Percentiles rank a stretch among this genome's conserved stretches.
phyloP scores from a whole-genome alignment of 2,113 vertebrate species.

The Istiophorus platypterus region DNA sequence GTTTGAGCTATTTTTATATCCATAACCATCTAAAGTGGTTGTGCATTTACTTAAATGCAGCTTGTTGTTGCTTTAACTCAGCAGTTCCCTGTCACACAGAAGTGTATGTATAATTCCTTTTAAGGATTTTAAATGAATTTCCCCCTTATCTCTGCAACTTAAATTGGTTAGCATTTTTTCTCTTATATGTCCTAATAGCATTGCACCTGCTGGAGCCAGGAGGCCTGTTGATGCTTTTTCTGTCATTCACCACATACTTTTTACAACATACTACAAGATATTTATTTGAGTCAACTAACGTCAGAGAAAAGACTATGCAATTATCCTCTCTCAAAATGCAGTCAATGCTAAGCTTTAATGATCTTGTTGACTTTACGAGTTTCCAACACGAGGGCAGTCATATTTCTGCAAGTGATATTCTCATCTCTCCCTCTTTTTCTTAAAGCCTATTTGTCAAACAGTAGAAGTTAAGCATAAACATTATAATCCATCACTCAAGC shows the following conservation, averaged over 20 bases:
- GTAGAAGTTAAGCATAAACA: constrained; percentile 44
- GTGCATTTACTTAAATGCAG: not conserved
- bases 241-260: constrained; percentile 2
- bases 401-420: constrained; percentile 23
- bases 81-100: not conserved
- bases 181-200: not conserved
- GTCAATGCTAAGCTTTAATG: not conserved
- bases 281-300: not conserved
- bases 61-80: not conserved
- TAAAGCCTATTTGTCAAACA: constrained; percentile 41
- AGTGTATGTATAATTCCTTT: not conserved
- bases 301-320: not conserved
- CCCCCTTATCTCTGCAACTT: not conserved
- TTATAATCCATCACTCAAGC: constrained; percentile 53
- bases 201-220: not conserved
- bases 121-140: not conserved
- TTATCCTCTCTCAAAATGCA: not conserved
- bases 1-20: not conserved
- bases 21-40: not conserved
- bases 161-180: not conserved
- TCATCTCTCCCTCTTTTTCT: constrained; percentile 12
- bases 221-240: not conserved
- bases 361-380: constrained; percentile 13
- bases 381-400: not conserved
- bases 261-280: not conserved